phyloP scores from a whole-genome alignment of 53 echinoderm and acorn worm genomes.

The Luidia sarsii region DNA sequence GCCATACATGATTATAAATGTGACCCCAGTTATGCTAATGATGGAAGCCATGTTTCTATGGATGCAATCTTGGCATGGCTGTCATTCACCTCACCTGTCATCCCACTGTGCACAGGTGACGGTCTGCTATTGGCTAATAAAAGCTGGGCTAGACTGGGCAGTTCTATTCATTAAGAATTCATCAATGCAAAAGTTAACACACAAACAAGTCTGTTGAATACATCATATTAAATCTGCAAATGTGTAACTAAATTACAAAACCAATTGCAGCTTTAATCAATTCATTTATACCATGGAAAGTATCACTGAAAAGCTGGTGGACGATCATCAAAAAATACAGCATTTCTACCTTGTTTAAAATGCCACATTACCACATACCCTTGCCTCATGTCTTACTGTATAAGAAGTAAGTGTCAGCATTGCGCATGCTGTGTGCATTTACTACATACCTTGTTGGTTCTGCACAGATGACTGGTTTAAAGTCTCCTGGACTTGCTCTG shows the following conservation, averaged over 20 bases:
- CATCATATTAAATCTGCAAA: no score
- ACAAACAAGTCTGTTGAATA: no score
- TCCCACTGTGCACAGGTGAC: not conserved
- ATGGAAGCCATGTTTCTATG: not conserved
- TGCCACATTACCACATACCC: conserved; percentile 17
- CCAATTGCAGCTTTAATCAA: no score
- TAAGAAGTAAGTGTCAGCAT: no score
- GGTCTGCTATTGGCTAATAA: not conserved
- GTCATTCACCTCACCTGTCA: conserved; percentile 3
- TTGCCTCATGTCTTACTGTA: not conserved
- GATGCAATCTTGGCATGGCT: not conserved
- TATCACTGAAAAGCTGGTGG: no score
- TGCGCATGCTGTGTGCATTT: not conserved
- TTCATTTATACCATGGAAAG: no score
- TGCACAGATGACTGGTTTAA: conserved; percentile 40
- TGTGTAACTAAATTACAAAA: no score
- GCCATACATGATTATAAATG: no score
- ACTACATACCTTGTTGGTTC: conserved; percentile 49
- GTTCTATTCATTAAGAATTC: no score
- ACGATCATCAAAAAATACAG: no score
- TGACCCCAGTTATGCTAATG: no score
- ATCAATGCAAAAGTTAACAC: no score
- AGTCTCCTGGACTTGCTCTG: conserved; percentile 39
- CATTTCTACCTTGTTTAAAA: conserved; percentile 33
- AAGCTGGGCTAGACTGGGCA: not conserved